Evolutionary conservation across 2,888 invertebrate species (phyloP).

Genomic region (Pelosia muscerda): DNA sequence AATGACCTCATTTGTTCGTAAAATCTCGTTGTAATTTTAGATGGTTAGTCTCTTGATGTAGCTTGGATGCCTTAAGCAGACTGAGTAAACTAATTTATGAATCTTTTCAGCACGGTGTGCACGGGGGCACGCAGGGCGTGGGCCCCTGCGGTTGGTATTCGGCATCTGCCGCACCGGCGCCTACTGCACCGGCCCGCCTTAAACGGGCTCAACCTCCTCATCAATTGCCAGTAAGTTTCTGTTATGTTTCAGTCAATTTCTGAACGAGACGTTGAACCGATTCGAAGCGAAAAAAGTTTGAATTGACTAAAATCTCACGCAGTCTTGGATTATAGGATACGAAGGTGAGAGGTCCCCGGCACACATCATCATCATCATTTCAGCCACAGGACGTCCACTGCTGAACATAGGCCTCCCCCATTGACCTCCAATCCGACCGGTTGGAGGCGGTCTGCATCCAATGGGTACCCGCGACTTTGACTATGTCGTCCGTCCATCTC

Average conservation of each 20-base stretch:
- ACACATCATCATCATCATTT: too few relatives aligned
- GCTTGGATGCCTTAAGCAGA: neutral
- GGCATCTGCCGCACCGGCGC: constrained; percentile 80
- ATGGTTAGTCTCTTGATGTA: neutral
- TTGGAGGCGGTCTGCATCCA: too few relatives aligned
- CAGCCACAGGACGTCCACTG: too few relatives aligned
- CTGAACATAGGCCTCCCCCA: too few relatives aligned
- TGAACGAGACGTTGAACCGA: too few relatives aligned
- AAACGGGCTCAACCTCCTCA: constrained; percentile 81
- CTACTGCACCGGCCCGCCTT: constrained; percentile 81
- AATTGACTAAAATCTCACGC: too few relatives aligned
- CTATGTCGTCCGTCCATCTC: too few relatives aligned
- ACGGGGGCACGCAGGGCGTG: constrained; percentile 78
- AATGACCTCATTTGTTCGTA: neutral
- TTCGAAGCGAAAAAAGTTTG: too few relatives aligned
- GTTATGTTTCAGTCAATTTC: neutral
- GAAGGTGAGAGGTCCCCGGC: too few relatives aligned
- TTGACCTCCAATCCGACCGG: too few relatives aligned
- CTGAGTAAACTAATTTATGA: neutral
- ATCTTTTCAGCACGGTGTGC: constrained; percentile 78
- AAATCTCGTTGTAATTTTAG: neutral
- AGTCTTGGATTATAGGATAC: too few relatives aligned
- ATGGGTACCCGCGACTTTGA: too few relatives aligned
- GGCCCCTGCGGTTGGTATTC: constrained; percentile 85
- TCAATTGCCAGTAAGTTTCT: constrained; percentile 75